A percentile compares a stretch with the other conserved stretches of the same genome.
phyloP scores from a whole-genome alignment of 2,888 invertebrate species.

The Meteorus cinctellus region DNA sequence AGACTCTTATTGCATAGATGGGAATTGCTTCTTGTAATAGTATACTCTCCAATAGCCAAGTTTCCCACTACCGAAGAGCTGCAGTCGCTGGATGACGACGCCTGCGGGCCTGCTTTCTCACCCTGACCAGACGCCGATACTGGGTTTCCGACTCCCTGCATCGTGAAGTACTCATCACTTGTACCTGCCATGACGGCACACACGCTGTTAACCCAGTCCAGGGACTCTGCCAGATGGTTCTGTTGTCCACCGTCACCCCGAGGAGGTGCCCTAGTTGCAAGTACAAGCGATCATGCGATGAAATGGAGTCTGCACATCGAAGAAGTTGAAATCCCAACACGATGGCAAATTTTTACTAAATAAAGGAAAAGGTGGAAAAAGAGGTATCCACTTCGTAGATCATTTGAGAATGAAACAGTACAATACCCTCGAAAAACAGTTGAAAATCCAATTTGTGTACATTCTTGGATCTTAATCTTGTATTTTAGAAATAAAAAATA shows the following conservation, averaged over 20 bases:
- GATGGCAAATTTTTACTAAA: conserved; percentile 24
- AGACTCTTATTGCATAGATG: background rate
- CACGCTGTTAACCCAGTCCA: conserved; percentile 17
- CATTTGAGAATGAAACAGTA: conserved; percentile 26
- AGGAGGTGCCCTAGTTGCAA: conserved; percentile 29
- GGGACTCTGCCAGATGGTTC: conserved; percentile 28
- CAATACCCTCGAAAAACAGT: background rate
- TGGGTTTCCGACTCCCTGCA: conserved; percentile 45
- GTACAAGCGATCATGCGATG: conserved; percentile 6
- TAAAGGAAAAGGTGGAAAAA: background rate
- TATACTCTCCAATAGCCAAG: conserved; percentile 47
- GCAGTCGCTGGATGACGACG: conserved; percentile 49
- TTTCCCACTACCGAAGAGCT: conserved; percentile 45
- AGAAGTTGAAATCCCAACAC: conserved; percentile 20
- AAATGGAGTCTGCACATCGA: conserved; percentile 22
- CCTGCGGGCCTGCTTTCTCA: conserved; percentile 47
- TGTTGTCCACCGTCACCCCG: conserved; percentile 33
- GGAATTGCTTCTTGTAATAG: conserved; percentile 6
- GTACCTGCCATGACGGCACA: conserved; percentile 27
- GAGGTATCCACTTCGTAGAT: conserved; percentile 27
- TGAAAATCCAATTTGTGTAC: no score
- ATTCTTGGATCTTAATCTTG: no score
- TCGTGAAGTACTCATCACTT: conserved; percentile 29
- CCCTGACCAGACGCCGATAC: conserved; percentile 48
- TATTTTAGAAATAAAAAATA: no score